phyloP scores from a whole-genome alignment of 2,113 vertebrate species.

The Mirounga angustirostris region DNA sequence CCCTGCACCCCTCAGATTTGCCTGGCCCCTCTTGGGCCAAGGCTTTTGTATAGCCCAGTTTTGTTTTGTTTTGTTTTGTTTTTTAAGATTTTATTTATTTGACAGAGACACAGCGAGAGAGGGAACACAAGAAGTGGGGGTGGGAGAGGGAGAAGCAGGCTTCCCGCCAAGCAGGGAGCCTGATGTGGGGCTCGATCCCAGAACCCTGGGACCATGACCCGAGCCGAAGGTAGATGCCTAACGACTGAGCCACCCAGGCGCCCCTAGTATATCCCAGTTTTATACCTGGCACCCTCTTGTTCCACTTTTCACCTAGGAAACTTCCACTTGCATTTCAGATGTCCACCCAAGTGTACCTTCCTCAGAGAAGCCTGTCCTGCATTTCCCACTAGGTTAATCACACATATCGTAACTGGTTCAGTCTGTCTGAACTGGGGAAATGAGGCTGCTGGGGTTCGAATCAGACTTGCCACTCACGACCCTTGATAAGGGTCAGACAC shows the following conservation, averaged over 20 bases:
- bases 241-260: no score
- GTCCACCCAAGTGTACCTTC: neutral
- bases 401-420: neutral
- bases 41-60: neutral
- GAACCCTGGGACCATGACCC: no score
- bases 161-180: no score
- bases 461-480: neutral
- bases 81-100: no score
- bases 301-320: neutral
- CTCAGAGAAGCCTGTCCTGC: neutral
- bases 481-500: neutral
- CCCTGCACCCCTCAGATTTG: fast-evolving
- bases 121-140: no score
- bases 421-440: neutral
- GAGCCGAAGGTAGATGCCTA: no score
- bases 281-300: neutral
- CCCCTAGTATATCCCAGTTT: neutral
- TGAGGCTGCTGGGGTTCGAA: neutral
- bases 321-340: neutral
- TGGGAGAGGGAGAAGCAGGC: no score
- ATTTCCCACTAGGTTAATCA: neutral
- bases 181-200: no score
- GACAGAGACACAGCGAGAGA: no score
- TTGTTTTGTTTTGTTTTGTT: no score
- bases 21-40: neutral